Percentiles rank a stretch among this genome's conserved stretches.
phyloP scores from a whole-genome alignment of 2,888 invertebrate genomes.

The Tachina grossa region DNA sequence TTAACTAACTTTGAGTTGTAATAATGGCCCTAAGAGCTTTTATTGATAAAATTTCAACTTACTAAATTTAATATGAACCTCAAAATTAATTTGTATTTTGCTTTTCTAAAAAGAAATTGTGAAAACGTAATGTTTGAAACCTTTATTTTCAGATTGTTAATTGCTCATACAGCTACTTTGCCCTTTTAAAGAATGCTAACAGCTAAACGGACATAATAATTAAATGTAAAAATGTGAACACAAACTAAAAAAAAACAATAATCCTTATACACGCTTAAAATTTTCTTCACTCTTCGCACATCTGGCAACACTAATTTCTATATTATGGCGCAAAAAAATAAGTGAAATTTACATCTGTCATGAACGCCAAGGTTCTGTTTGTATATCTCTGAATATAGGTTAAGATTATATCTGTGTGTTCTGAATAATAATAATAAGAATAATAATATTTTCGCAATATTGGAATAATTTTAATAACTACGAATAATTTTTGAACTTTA shows the following conservation, averaged over 20 bases:
- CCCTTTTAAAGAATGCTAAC: constrained; percentile 56
- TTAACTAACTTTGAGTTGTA: too few species aligned
- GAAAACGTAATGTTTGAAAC: too few species aligned
- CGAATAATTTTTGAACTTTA: background rate
- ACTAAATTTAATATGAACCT: too few species aligned
- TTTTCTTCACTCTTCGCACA: background rate
- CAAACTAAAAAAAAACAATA: too few species aligned
- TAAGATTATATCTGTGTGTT: too few species aligned
- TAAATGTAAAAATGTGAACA: background rate
- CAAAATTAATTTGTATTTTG: too few species aligned
- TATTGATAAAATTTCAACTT: too few species aligned
- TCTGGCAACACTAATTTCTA: constrained; percentile 28
- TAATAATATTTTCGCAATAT: background rate
- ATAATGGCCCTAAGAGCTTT: too few species aligned
- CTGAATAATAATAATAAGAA: too few species aligned
- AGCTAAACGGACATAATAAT: background rate
- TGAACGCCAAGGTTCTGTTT: background rate
- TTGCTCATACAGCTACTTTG: constrained; percentile 74
- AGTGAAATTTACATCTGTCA: constrained; percentile 21
- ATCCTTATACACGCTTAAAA: background rate
- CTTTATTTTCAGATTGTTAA: constrained; percentile 73
- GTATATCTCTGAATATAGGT: too few species aligned
- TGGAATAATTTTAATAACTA: background rate
- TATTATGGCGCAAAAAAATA: too few species aligned
- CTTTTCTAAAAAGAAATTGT: too few species aligned